These are phyloP conservation scores for Casuarius casuarius DNA, from an alignment of 2,113 vertebrate genomes.

Conservation along the genomic window DNA sequence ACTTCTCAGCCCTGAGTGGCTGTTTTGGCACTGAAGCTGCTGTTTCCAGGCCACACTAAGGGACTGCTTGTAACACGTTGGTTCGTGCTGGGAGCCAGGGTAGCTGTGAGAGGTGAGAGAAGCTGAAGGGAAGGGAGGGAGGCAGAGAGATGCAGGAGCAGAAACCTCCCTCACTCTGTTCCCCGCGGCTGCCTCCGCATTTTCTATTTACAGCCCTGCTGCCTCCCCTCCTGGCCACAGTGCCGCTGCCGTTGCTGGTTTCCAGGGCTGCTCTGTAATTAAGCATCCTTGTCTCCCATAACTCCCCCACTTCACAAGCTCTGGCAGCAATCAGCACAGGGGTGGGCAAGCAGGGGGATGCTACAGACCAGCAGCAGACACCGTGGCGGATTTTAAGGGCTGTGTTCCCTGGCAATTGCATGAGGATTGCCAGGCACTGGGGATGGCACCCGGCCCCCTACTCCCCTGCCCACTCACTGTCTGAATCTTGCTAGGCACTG, in stretches of 20 bases:
- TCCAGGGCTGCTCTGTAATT: slow-evolving; percentile 68
- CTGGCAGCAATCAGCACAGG: neutral
- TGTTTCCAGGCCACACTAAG: neutral
- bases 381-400: fast-evolving
- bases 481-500: neutral
- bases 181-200: slow-evolving; percentile 54
- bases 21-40: neutral
- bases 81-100: neutral
- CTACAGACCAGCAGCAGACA: neutral
- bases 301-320: neutral
- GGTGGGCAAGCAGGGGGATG: neutral
- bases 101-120: slow-evolving; percentile 10
- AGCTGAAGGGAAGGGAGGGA: neutral
- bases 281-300: slow-evolving; percentile 56
- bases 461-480: fast-evolving
- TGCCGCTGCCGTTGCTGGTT: slow-evolving; percentile 61
- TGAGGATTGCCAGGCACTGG: neutral
- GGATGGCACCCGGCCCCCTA: neutral
- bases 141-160: neutral
- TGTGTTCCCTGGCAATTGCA: fast-evolving
- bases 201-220: slow-evolving; percentile 76
- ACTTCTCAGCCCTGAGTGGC: neutral
- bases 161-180: slow-evolving; percentile 49
- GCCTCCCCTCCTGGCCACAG: slow-evolving; percentile 64
- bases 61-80: neutral